Base-by-base conservation (phyloP, 2,113 vertebrate species). In the Ariopsis seemanni region DNA sequence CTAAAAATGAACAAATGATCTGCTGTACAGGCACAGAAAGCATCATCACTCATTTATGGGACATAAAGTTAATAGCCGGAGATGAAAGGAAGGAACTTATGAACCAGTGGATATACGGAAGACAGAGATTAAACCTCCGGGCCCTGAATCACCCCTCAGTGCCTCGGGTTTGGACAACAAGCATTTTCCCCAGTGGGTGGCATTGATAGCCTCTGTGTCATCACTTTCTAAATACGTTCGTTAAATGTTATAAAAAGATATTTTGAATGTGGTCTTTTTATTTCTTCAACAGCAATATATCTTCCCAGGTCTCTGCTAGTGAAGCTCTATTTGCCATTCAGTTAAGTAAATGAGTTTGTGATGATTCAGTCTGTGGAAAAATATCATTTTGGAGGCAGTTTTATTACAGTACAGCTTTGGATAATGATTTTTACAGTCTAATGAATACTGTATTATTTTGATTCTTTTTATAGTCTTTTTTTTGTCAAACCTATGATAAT, bases 1-100 rank as follows among this genome's bases (percentile, higher is more conserved):
- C 91, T 89, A 91, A 91, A 92, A 93, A 88, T 86, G 87, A 88
- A 89, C 50, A 77, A 77, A 77, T 71, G 25, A 4, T 55, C 65
- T 52, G 78, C 89, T 82, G 72, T 65, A 71, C 25, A 25, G 90
- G 71, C 69, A 91, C 91, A 90, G 87, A 90, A 91, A 89, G 87
- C 55, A 84, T 53, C 83, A 69, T 91, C 92, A 91, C 93, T 91
- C 75, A 67, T 90, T 94, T 91, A 94, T 92, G 88, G 93, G 94
- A 93, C 92, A 52, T 77, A 77, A 77, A 52, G 48, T n/a, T 91
- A 90, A 92, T 69, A 86, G 89, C 90, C 88, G 88, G 89, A 52
- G 85, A 89, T 89, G 87, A 89, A 90, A 87, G 91, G 93, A 91
- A 94, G 91, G 93, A 88, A 92, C 92, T 93, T 83, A 53, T 84